Evolutionary conservation across 2,888 invertebrate species (phyloP).

Genomic region (Azorinus chamasolen): DNA sequence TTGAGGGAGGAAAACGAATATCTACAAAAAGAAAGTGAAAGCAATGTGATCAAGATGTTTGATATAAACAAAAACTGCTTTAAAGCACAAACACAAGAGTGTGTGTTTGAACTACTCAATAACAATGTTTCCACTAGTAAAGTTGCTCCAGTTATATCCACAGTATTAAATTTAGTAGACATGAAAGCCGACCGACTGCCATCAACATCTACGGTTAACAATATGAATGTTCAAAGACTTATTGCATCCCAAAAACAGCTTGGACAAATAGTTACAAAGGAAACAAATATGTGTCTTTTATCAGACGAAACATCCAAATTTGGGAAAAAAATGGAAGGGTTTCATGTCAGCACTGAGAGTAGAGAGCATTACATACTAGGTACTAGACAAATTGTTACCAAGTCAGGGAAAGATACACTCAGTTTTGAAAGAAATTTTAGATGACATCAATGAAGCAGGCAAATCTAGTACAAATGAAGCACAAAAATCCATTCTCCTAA

Average conservation of each 20-base stretch:
- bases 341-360: constrained; percentile 26
- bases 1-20: constrained; percentile 11
- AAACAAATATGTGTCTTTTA: constrained; percentile 28
- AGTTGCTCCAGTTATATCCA: constrained; percentile 14
- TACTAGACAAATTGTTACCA: constrained; percentile 17
- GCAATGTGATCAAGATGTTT: constrained; percentile 11
- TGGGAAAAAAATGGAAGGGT: constrained; percentile 28
- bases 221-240: constrained; percentile 38
- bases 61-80: constrained; percentile 16
- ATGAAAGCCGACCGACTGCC: constrained; percentile 32
- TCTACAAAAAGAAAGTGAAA: constrained; percentile 26
- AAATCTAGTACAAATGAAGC: background rate
- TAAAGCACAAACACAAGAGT: constrained; percentile 25
- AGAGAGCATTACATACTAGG: constrained; percentile 24
- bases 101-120: constrained; percentile 20
- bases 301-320: constrained; percentile 35
- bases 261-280: constrained; percentile 22
- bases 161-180: constrained; percentile 31
- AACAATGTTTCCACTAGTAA: constrained; percentile 25
- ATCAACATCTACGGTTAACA: constrained; percentile 36
- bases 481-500: constrained; percentile 7
- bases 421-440: constrained; percentile 7
- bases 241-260: constrained; percentile 27
- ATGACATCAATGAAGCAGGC: constrained; percentile 16
- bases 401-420: constrained; percentile 17